Evolutionary conservation across 2,113 vertebrate genomes (phyloP).

Genomic region (Rynchops niger): DNA sequence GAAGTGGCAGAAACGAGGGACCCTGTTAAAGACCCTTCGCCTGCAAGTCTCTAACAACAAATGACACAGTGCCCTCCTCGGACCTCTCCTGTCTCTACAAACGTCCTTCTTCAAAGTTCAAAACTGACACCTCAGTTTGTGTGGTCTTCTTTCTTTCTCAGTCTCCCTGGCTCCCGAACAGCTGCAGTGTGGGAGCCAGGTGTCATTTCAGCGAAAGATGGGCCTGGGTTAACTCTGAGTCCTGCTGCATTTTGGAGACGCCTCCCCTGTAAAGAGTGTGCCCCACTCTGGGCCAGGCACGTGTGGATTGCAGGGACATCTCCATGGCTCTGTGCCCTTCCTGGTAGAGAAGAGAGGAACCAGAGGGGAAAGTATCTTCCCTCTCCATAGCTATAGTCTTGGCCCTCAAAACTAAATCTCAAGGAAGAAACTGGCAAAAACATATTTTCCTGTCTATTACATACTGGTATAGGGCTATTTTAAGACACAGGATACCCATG

Average conservation of each 20-base stretch:
- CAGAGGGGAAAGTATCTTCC: not conserved
- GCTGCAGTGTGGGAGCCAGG: not conserved
- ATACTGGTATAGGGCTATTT: not conserved
- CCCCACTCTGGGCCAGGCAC: rapidly evolving
- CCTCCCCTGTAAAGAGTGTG: not conserved
- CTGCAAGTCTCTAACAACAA: not conserved
- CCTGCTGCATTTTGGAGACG: not conserved
- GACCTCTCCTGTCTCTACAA: not conserved
- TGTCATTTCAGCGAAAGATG: not conserved
- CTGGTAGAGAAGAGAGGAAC: not conserved
- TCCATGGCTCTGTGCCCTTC: not conserved
- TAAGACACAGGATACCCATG: not conserved
- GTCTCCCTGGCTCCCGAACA: not conserved
- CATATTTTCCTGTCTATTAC: not conserved
- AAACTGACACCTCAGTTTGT: not conserved
- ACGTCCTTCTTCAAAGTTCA: not conserved
- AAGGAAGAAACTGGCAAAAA: not conserved
- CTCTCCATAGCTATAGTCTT: not conserved
- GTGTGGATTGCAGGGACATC: not conserved
- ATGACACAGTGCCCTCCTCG: not conserved
- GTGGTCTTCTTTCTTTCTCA: not conserved
- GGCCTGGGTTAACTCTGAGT: not conserved
- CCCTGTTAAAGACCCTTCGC: not conserved
- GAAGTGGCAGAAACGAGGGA: not conserved
- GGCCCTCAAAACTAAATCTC: not conserved